Conservation (phyloP, 2,113 vertebrate species). For the Ailurus styani region DNA sequence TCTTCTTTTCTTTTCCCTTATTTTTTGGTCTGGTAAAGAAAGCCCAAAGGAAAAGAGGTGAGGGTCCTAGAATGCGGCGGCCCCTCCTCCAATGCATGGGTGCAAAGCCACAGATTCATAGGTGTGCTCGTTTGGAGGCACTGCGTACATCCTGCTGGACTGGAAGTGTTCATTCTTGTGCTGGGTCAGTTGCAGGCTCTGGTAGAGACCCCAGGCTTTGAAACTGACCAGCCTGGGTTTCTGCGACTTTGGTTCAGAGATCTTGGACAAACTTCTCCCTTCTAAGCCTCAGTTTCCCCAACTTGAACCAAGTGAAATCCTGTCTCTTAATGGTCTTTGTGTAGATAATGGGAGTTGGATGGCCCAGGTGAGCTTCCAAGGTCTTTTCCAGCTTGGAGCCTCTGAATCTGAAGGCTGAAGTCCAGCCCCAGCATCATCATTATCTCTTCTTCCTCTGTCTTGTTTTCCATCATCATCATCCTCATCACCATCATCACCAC, state of each 20-base stretch:
- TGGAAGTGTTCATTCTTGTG: accelerated
- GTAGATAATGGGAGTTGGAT: background rate
- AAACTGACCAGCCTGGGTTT: background rate
- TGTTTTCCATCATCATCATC: too few relatives aligned
- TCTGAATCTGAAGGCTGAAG: background rate
- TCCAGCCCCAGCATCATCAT: too few relatives aligned
- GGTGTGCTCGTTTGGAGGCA: background rate
- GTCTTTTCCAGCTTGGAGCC: background rate
- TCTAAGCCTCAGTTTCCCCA: background rate
- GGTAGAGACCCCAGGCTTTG: background rate
- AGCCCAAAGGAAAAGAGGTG: background rate
- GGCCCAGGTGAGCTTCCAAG: background rate
- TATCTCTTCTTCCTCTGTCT: background rate
- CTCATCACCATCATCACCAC: background rate
- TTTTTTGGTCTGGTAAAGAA: background rate
- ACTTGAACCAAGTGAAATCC: background rate
- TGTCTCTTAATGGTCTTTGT: background rate
- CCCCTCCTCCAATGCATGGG: background rate
- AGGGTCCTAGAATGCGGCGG: accelerated
- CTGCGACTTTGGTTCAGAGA: background rate
- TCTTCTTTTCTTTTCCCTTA: background rate
- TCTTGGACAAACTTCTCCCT: background rate
- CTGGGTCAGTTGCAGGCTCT: background rate
- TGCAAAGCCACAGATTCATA: background rate
- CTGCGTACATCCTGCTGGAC: background rate